These are phyloP conservation scores for Asteroscopus sphinx DNA, from an alignment of 2,888 invertebrate genomes.

Conservation along the genomic window DNA sequence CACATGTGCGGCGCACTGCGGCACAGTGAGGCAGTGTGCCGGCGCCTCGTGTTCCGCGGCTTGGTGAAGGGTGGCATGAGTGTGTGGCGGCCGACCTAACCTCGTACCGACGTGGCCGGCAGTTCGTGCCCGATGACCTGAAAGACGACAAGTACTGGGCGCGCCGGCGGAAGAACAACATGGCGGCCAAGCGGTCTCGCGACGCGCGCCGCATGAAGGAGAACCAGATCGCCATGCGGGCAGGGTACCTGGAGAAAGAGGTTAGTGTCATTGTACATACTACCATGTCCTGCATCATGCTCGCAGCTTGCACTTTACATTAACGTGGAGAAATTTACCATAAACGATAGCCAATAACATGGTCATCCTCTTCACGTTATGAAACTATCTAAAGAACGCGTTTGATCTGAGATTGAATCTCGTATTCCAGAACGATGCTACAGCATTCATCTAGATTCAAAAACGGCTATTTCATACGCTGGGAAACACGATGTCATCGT, in stretches of 20 bases:
- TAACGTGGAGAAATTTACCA: constrained; percentile 91
- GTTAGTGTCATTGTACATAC: constrained; percentile 80
- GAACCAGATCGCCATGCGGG: constrained; percentile 98
- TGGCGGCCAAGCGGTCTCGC: constrained; percentile 98
- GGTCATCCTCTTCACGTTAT: too few species aligned
- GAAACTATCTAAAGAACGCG: constrained; percentile 74
- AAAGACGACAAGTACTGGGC: constrained; percentile 99
- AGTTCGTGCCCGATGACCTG: constrained; percentile 98
- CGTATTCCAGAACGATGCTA: too few species aligned
- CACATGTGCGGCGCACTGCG: constrained; percentile 22
- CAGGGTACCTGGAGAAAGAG: constrained; percentile 98
- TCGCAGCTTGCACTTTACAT: constrained; percentile 69
- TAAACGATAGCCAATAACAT: too few species aligned
- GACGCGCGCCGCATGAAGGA: constrained; percentile 99
- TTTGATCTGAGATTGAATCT: too few species aligned
- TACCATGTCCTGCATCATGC: too few species aligned
- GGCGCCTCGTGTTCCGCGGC: constrained; percentile 29
- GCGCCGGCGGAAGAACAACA: constrained; percentile 98
- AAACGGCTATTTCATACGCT: too few species aligned
- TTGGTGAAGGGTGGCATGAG: constrained; percentile 71
- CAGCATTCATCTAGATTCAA: too few species aligned
- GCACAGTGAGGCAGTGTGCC: too few species aligned
- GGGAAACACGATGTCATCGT: too few species aligned
- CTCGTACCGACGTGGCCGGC: constrained; percentile 72
- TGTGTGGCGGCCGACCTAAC: constrained; percentile 74